A percentile compares a stretch with the other conserved stretches of the same genome.
These are phyloP conservation scores for Acronicta psi DNA, from an alignment of 2,888 invertebrate genomes.

Conservation along the genomic window DNA sequence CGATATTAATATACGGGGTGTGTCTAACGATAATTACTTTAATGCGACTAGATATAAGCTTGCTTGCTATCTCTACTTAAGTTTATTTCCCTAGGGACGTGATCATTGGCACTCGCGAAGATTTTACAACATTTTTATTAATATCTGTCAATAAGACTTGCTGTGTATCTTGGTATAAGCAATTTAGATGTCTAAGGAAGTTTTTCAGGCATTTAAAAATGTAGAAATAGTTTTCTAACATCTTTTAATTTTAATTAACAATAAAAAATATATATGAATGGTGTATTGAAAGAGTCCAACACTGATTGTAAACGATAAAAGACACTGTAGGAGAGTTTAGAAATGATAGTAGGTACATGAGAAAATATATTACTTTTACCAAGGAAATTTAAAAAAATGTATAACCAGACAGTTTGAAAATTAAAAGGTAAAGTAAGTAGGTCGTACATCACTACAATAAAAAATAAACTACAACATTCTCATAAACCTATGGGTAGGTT, in stretches of 20 bases:
- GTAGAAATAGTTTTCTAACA: no score
- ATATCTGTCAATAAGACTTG: conserved; percentile 33
- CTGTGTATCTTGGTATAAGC: no score
- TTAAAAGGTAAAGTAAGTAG: conserved; percentile 7
- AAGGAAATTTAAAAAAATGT: no score
- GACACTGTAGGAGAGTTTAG: no score
- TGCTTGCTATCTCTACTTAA: conserved; percentile 61
- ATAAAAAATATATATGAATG: no score
- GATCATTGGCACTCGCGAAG: conserved; percentile 72
- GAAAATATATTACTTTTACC: no score
- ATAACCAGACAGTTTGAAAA: neutral
- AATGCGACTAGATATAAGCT: conserved; percentile 62
- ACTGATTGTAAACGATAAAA: no score
- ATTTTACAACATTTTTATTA: conserved; percentile 58
- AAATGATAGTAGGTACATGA: no score
- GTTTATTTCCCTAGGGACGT: conserved; percentile 66
- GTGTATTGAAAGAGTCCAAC: no score
- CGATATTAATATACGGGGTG: conserved; percentile 64
- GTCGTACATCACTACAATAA: conserved; percentile 22
- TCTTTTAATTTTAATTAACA: no score
- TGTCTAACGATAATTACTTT: conserved; percentile 83
- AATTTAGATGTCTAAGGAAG: neutral
- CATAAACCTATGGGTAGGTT: conserved; percentile 51
- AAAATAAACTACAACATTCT: conserved; percentile 22
- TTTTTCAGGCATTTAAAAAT: no score